Evolutionary conservation across 2,113 vertebrate species (phyloP), one percentile per base, ranked within the genome.

Genomic region (Zosterops borbonicus): DNA sequence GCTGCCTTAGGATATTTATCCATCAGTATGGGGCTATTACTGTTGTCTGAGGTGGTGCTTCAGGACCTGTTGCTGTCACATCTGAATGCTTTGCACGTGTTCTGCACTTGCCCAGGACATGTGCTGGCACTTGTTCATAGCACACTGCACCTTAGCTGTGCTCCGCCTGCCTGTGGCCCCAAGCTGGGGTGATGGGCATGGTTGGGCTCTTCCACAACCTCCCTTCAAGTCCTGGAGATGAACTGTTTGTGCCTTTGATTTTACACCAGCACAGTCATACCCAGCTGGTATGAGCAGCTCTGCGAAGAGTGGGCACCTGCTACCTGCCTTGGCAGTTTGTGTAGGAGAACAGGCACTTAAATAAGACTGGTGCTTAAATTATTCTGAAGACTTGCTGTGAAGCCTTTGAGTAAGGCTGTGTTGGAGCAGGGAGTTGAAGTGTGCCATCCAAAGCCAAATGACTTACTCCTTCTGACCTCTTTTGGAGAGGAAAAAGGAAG

Each of bases 141-240:
- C 90, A 50, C 20, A 3, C 9, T 50, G 68, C 62, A 27, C 42
- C 20, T 58, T 7, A 21, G 24, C 21, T 0, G 0, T 25, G 37
- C 31, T 70, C 50, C 0, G 0, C 22, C 64, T 78, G n/a, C 47
- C 31, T 67, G 46, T 41, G 56, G 46, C 37, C 33, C n/a, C 2
- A 0, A 9, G 50, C 29, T 58, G 20, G 35, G 42, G 19, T 35
- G n/a, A 10, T 70, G 22, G 25, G 13, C 14, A 3, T 28, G 50
- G 19, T 1, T 67, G 31, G 9, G 23, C 28, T 81, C 37, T 81
- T 81, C 50, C 1, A 2, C 19, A 55, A 4, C 25, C 7, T 58
- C 24, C 17, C 14, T 65, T 74, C n/a, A 17, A 12, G 39, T 46
- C 31, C 20, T 47, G 52, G 64, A 73, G 33, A 39, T 5, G 39